These are phyloP conservation scores for Clivina fossor DNA, from an alignment of 2,888 invertebrate species.

Conservation along the genomic window DNA sequence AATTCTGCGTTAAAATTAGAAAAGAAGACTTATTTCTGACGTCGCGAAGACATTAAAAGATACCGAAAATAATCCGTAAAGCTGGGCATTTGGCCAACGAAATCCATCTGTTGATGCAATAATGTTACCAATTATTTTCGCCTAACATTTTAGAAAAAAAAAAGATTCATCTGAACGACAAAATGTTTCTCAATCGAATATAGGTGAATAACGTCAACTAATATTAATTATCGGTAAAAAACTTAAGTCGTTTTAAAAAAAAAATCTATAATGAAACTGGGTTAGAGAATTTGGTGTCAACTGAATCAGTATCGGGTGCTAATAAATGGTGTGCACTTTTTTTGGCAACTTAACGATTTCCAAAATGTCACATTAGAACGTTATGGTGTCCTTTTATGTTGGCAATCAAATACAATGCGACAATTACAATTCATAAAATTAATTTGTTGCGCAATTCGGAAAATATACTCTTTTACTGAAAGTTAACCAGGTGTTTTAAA, in stretches of 20 bases:
- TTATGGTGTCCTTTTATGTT: too few relatives aligned
- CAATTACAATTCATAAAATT: too few relatives aligned
- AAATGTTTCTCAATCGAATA: too few relatives aligned
- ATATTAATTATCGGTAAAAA: too few relatives aligned
- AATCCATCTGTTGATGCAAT: conserved; percentile 17
- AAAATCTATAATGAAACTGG: too few relatives aligned
- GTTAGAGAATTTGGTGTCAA: background rate
- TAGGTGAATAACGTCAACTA: too few relatives aligned
- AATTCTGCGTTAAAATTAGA: conserved; percentile 22
- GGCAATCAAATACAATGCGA: conserved; percentile 17
- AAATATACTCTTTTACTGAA: too few relatives aligned
- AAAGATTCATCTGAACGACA: background rate
- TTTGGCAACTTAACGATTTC: conserved; percentile 15
- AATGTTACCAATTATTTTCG: conserved; percentile 8
- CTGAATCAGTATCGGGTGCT: background rate
- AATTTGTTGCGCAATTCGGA: too few relatives aligned
- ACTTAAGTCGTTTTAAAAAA: too few relatives aligned
- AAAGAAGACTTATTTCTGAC: conserved; percentile 17
- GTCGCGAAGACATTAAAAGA: conserved; percentile 10
- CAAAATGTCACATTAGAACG: background rate
- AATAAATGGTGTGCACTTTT: background rate
- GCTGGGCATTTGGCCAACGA: conserved; percentile 13
- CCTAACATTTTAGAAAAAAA: background rate
- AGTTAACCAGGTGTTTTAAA: too few relatives aligned
- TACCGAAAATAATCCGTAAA: conserved; percentile 8